Percentiles rank a stretch among this genome's conserved stretches.
Conservation (phyloP, 2,888 invertebrate species). For the Lampropteryx suffumata region DNA sequence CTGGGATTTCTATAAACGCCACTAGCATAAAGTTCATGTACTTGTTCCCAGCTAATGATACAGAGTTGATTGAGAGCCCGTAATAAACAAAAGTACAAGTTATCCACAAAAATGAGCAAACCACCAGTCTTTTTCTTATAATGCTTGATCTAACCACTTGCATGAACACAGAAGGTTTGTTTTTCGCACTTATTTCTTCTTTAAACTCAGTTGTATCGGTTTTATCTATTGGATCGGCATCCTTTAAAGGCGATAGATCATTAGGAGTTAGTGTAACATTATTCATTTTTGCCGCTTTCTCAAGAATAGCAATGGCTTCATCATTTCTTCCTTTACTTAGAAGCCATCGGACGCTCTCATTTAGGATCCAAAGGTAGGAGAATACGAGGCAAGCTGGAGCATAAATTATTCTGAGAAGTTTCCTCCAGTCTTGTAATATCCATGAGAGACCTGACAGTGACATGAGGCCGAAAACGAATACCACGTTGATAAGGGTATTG, state of each 20-base stretch:
- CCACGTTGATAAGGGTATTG: slow-evolving; percentile 87
- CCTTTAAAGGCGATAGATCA: slow-evolving; percentile 61
- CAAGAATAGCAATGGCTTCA: slow-evolving; percentile 84
- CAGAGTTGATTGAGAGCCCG: slow-evolving; percentile 90
- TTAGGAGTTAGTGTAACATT: slow-evolving; percentile 73
- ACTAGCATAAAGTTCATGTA: slow-evolving; percentile 89
- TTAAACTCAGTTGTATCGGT: slow-evolving; percentile 30
- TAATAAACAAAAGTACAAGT: slow-evolving; percentile 92
- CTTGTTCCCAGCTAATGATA: slow-evolving; percentile 88
- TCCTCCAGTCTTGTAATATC: slow-evolving; percentile 87
- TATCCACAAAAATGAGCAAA: slow-evolving; percentile 90
- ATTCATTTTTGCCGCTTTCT: slow-evolving; percentile 86
- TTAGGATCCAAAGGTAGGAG: slow-evolving; percentile 86
- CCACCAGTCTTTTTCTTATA: slow-evolving; percentile 81
- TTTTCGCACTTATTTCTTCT: slow-evolving; percentile 31
- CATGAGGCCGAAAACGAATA: slow-evolving; percentile 89
- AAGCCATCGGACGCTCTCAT: slow-evolving; percentile 91
- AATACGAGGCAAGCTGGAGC: slow-evolving; percentile 86
- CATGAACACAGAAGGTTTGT: slow-evolving; percentile 50
- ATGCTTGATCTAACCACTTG: slow-evolving; percentile 81
- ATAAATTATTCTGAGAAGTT: slow-evolving; percentile 86
- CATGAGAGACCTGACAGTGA: slow-evolving; percentile 86
- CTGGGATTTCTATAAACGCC: slow-evolving; percentile 88
- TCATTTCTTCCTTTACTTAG: slow-evolving; percentile 85
- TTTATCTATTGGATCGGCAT: slow-evolving; percentile 44